Base-by-base conservation (phyloP, 2,888 invertebrate species). In the Phengaris arion region DNA sequence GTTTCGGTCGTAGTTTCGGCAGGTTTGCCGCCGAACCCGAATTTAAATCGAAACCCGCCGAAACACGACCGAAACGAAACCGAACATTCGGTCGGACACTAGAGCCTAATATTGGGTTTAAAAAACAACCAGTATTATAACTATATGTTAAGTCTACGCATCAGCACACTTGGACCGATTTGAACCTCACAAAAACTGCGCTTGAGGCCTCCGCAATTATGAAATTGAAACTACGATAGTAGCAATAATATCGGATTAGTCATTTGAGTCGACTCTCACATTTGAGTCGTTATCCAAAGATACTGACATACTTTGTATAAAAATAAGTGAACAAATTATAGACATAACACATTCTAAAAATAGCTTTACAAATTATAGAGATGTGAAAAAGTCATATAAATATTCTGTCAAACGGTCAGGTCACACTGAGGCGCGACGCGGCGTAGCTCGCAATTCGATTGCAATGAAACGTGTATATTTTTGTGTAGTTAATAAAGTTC, bases 131-230 rank as follows among this genome's bases (percentile, higher is more conserved):
- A 3, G 35, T 74, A 72, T 84, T 84, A 82, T 82, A 80, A 83
- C 83, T 80, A 81, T 78, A 79, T 80, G 78, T 46, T 22, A 70
- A 75, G 77, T 77, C 76, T 76, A 78, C 77, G 77, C 77, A 72
- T 76, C 76, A 64, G 51, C 77, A 52, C 75, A 72, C 57, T 78
- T 77, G 78, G 64, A 74, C 70, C 74, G 68, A 77, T 77, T 78
- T 77, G 76, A 76, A 72, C 73, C 77, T 76, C 77, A 72, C 52
- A 72, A 72, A 72, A 72, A 72, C 52, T 5, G 85, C 86, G 84
- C 91, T 92, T 89, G 87, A 91, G 85, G 84, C 92, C 92, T 92
- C 59, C 64, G 35, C 13, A 64, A 45, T 64, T 64, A 64, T 64
- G 64, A 64, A 64, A 64, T 64, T 45, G 35, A 64, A 64, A 64